These are phyloP conservation scores for Galemys pyrenaicus DNA, from an alignment of 2,113 vertebrate species.

Conservation along the genomic window DNA sequence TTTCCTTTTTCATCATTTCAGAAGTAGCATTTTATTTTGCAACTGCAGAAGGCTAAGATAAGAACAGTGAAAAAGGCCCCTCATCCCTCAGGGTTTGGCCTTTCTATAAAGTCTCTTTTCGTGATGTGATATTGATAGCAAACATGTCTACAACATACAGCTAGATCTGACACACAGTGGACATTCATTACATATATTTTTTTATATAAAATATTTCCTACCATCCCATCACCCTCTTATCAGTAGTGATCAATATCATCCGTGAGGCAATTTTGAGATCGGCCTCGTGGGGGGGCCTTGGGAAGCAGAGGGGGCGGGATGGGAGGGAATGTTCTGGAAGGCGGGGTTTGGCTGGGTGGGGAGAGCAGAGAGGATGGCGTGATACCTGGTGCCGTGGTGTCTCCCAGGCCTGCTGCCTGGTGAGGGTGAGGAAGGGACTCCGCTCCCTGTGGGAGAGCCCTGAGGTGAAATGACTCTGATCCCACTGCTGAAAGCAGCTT, in stretches of 20 bases:
- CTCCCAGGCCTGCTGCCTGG: neutral
- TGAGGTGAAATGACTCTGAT: neutral
- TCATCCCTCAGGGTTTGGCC: neutral
- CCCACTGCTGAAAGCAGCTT: neutral
- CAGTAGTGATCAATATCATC: neutral
- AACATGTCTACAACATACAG: neutral
- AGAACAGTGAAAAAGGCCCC: neutral
- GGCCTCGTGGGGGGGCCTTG: neutral
- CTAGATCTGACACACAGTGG: neutral
- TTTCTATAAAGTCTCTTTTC: neutral
- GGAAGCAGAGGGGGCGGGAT: neutral
- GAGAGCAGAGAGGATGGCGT: neutral
- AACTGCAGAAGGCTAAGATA: neutral
- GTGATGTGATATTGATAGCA: neutral
- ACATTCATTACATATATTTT: neutral
- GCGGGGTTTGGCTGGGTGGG: neutral
- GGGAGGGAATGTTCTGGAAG: neutral
- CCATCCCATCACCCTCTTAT: neutral
- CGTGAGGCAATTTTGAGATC: fast-evolving
- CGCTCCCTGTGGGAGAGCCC: neutral
- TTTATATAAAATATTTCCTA: neutral
- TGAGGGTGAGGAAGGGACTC: neutral
- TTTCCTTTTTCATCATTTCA: neutral
- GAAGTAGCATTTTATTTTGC: neutral
- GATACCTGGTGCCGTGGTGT: neutral